Base-by-base conservation (phyloP, 64 coral and sea anemone genomes). In the Catalaphyllia jardinei region DNA sequence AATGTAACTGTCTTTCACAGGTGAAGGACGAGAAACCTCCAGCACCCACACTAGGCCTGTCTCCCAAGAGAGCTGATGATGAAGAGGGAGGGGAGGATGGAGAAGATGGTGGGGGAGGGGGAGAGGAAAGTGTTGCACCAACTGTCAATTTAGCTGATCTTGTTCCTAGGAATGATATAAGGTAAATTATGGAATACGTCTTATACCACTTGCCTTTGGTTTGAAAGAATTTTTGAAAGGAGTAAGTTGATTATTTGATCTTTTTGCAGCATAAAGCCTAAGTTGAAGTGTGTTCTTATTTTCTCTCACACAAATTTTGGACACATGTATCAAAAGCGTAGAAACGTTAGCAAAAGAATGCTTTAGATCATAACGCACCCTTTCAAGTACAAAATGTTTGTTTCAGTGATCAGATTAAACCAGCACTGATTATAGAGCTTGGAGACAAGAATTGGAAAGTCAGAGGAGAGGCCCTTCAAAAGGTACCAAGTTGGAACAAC, bases 361-460 rank as follows among this genome's bases (percentile, higher is more conserved):
- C 10, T 10, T 46, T 1, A 57, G 15, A 15, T 57, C 11, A 57
- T 57, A 57, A 57, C 3, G 2, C 54, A 57, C 1, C 54, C 54
- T 57, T 10, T 57, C 3, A 6, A 55, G 52, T 55, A 13, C 15
- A 57, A 57, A 57, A 14, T 60, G 31, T 42, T 39, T 19, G 27
- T 86, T 96, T 14, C 75, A 98, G 96, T 89, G 88, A 60, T 52
- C 87, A 95, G 64, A 95, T 98, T 30, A 98, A 86, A 71, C 75
- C 91, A 20, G 91, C 92, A 0, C 65, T 98, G 7, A 95, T 98
- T 39, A 89, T 42, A 50, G 93, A 95, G 42, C 91, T 98, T 51
- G 91, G 88, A 60, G 96, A 98, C 31, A 98, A 98, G 64, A 98
- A 98, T 29, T 98, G 96, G 96, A 95, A 98, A 86, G 94, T 95